Conservation (phyloP, 2,888 invertebrate genomes). For the Ectemnius continuus region DNA sequence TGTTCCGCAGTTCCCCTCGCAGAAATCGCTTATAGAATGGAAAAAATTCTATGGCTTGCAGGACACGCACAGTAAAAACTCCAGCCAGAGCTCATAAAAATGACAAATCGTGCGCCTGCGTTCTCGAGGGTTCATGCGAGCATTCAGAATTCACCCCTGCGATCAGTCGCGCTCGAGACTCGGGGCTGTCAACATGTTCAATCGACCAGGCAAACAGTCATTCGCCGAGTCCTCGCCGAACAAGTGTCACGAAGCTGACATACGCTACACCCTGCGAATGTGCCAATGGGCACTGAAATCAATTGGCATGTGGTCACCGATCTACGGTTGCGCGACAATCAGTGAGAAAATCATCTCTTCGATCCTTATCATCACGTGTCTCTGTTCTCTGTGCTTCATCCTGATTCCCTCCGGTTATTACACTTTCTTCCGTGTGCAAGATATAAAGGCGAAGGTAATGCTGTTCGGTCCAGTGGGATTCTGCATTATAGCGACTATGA, state of each 20-base stretch:
- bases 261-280: slow-evolving; percentile 51
- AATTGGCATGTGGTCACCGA: too few species aligned
- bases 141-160: background rate
- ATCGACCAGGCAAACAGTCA: too few species aligned
- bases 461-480: slow-evolving; percentile 58
- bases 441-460: slow-evolving; percentile 36
- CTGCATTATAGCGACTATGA: slow-evolving; percentile 48
- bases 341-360: too few species aligned
- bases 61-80: too few species aligned
- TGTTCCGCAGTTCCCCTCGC: too few species aligned
- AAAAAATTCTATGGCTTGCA: too few species aligned
- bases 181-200: slow-evolving; percentile 15
- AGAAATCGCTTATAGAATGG: too few species aligned
- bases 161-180: background rate
- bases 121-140: slow-evolving; percentile 30
- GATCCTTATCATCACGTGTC: too few species aligned
- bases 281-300: slow-evolving; percentile 19
- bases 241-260: slow-evolving; percentile 10
- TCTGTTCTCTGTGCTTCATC: slow-evolving; percentile 21
- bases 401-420: slow-evolving; percentile 43
- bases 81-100: too few species aligned
- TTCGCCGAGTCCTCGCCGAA: background rate
- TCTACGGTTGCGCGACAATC: too few species aligned
- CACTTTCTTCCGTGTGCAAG: slow-evolving; percentile 16
- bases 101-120: slow-evolving; percentile 2